Base-by-base conservation (phyloP, 2,797 vertebrate genomes). In the Acipenser ruthenus region DNA sequence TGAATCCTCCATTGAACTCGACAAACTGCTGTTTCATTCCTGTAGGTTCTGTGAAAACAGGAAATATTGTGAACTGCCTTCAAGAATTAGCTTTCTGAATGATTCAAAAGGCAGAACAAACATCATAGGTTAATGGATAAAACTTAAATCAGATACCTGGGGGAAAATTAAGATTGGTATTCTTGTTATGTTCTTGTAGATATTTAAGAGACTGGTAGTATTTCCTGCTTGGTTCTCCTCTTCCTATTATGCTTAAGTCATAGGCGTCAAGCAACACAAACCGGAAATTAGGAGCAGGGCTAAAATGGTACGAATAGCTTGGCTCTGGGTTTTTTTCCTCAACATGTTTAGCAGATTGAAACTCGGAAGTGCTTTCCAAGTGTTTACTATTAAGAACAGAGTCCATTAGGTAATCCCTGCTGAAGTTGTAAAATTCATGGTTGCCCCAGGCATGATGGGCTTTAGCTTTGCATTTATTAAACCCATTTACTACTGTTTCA, bases 361-460 rank as follows among this genome's bases (percentile, higher is more conserved):
- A 37, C 37, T 52, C 10, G 11, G 71, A 37, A 1, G 15, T 11
- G 67, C 76, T 74, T 71, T 79, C 71, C 7, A 68, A 64, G 0
- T 52, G 10, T 3, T 77, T 74, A 65, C 87, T 93, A 84, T 93
- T 92, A 64, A 99, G 90, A 58, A 69, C 60, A 0, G 81, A 95
- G 4, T 55, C 64, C 10, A 74, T 68, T 71, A 97, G 83, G 48
- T 71, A 73, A 47, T 83, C 77, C 73, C 95, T 79, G 74, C 79
- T 90, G 83, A 97, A 99, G 82, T 97, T 98, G 12, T 98, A 99
- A 5, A 97, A 86, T 77, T 99, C 96, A 23, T 99, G 95, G 77
- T 99, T 98, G 0, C 95, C 95, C 96, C 95, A 98, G 0, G 91
- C 84, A n/a, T 98, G 95, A 67, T 96, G 92, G 1, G 94, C 89